Conservation (phyloP, 1,140 invertebrate species). For the Hormaphis cornu region DNA sequence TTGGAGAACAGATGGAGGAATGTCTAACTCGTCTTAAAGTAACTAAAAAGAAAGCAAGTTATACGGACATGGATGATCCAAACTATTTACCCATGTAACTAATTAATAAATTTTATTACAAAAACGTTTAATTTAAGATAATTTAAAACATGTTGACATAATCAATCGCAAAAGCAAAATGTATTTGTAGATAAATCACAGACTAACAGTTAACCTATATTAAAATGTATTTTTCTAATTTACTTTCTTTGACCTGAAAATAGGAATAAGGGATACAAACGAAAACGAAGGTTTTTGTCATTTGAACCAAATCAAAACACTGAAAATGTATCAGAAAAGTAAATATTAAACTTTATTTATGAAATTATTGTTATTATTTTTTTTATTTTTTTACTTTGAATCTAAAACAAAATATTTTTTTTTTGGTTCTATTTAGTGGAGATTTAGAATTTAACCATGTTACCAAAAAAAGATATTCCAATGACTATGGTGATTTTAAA, state of each 20-base stretch:
- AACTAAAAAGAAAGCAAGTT: not conserved
- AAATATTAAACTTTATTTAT: no score
- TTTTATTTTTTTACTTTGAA: not conserved
- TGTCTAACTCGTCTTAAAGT: constrained; percentile 10
- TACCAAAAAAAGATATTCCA: not conserved
- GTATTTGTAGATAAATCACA: no score
- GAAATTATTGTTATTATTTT: not conserved
- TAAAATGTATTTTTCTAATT: no score
- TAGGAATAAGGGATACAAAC: not conserved
- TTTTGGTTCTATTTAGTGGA: not conserved
- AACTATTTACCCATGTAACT: not conserved
- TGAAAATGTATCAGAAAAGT: not conserved
- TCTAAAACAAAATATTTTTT: no score
- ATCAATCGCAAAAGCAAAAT: no score
- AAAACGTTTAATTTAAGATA: not conserved
- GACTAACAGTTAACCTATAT: no score
- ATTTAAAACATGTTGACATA: no score
- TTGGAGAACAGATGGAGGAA: constrained; percentile 1
- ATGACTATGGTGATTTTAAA: not conserved
- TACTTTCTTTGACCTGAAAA: no score
- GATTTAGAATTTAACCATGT: constrained; percentile 1
- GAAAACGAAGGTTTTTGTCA: not conserved
- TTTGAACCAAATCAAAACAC: not conserved
- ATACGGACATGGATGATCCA: constrained; percentile 17
- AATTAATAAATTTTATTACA: not conserved